These are phyloP conservation scores for Scotopteryx bipunctaria DNA, from an alignment of 2,888 invertebrate species.

Conservation along the genomic window DNA sequence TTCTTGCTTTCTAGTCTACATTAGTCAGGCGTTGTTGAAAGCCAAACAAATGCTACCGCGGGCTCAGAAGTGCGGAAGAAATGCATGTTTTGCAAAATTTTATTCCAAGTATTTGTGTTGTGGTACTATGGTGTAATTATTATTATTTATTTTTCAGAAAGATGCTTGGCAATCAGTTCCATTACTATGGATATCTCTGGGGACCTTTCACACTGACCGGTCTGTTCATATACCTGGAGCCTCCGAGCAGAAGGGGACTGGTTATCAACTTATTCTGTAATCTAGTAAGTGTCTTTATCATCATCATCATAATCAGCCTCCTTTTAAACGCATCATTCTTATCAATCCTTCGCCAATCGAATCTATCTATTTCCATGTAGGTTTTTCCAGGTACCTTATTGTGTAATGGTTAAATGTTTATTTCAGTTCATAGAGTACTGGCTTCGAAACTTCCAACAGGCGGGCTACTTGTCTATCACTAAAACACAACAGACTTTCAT, in stretches of 20 bases:
- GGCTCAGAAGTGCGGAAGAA: too few species aligned
- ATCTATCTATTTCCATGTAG: too few species aligned
- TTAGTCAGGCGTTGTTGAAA: too few species aligned
- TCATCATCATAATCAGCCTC: too few species aligned
- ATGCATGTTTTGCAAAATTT: too few species aligned
- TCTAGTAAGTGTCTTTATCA: conserved; percentile 71
- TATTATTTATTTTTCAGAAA: conserved; percentile 53
- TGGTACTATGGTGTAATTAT: too few species aligned
- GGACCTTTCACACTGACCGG: conserved; percentile 66
- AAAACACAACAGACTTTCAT: conserved; percentile 64
- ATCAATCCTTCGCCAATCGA: too few species aligned
- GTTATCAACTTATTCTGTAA: conserved; percentile 74
- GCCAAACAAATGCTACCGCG: too few species aligned
- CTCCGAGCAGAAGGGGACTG: conserved; percentile 68
- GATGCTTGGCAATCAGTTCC: conserved; percentile 58
- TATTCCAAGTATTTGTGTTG: too few species aligned
- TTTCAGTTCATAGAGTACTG: conserved; percentile 74
- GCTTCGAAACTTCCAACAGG: conserved; percentile 56
- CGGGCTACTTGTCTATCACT: conserved; percentile 64
- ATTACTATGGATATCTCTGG: conserved; percentile 56
- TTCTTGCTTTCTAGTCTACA: too few species aligned
- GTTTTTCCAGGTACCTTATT: too few species aligned
- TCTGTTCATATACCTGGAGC: conserved; percentile 68
- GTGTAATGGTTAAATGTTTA: not conserved
- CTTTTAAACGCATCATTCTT: too few species aligned